Percentiles rank a stretch among this genome's conserved stretches.
phyloP scores from a whole-genome alignment of 2,113 vertebrate genomes.

The Pituophis catenifer region DNA sequence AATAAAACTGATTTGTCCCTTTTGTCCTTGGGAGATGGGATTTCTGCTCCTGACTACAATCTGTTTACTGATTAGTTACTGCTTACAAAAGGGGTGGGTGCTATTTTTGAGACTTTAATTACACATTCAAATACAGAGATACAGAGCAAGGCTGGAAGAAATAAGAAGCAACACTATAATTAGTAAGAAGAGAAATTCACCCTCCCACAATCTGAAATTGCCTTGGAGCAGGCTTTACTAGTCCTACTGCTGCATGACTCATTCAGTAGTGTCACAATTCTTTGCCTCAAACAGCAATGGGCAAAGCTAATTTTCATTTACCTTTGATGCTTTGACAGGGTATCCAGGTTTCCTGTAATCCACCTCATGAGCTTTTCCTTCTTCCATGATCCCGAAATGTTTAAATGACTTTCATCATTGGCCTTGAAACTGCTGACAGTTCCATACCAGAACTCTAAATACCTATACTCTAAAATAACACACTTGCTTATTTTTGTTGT shows the following conservation, averaged over 20 bases:
- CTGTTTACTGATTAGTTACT: background rate
- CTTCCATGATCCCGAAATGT: background rate
- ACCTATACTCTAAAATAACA: background rate
- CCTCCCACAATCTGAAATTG: background rate
- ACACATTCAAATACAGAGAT: background rate
- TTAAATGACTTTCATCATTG: background rate
- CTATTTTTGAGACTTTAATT: background rate
- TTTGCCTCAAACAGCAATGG: background rate
- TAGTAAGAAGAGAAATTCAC: background rate
- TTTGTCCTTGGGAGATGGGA: background rate
- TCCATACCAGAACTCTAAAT: background rate
- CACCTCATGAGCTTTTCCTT: background rate
- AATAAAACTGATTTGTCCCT: background rate
- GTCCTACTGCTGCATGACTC: background rate
- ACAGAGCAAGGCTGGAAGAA: background rate
- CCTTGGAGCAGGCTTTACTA: background rate
- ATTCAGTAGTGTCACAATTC: background rate
- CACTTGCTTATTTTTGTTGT: background rate
- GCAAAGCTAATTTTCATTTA: background rate
- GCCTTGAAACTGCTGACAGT: background rate
- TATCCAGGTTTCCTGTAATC: background rate
- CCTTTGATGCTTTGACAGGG: background rate
- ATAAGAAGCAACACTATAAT: background rate
- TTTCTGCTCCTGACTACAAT: background rate
- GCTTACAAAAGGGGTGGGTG: background rate